A percentile compares a stretch with the other conserved stretches of the same genome.
Evolutionary conservation across 2,888 invertebrate genomes (phyloP).

Genomic region (Nesidiocoris tenuis): DNA sequence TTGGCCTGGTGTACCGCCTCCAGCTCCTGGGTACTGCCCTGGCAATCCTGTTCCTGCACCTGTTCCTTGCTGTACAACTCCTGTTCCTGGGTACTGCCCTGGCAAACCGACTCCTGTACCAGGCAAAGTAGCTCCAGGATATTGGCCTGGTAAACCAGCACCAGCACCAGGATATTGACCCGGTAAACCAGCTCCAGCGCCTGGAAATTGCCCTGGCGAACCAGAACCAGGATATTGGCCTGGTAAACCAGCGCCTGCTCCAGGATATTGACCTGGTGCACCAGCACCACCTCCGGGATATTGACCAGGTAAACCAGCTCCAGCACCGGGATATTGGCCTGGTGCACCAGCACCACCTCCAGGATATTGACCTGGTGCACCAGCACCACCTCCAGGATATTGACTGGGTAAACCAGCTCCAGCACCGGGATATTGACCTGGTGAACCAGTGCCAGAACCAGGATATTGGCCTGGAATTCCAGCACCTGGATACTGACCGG

Average conservation of each 20-base stretch:
- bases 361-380: constrained; percentile 40
- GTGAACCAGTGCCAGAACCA: constrained; percentile 27
- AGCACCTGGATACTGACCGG: constrained; percentile 24
- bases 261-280: not conserved
- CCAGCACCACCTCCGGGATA: constrained; percentile 22
- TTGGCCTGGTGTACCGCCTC: constrained; percentile 41
- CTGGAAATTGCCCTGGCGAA: constrained; percentile 33
- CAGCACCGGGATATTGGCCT: constrained; percentile 35
- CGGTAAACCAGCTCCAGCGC: constrained; percentile 40
- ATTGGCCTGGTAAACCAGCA: not conserved
- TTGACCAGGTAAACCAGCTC: constrained; percentile 42
- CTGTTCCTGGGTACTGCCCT: constrained; percentile 36
- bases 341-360: constrained; percentile 22
- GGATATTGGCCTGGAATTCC: constrained; percentile 9
- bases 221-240: constrained; percentile 27
- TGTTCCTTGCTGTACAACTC: constrained; percentile 7
- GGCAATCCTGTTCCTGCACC: constrained; percentile 31
- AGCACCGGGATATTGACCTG: constrained; percentile 41
- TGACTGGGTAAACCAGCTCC: constrained; percentile 38
- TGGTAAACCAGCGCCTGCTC: constrained; percentile 37
- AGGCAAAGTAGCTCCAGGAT: not conserved
- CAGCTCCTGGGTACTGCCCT: constrained; percentile 22
- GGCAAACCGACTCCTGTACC: constrained; percentile 36
- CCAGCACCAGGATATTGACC: constrained; percentile 35
- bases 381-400: constrained; percentile 14